Conservation (phyloP, 2,113 vertebrate genomes). For the Castor canadensis region DNA sequence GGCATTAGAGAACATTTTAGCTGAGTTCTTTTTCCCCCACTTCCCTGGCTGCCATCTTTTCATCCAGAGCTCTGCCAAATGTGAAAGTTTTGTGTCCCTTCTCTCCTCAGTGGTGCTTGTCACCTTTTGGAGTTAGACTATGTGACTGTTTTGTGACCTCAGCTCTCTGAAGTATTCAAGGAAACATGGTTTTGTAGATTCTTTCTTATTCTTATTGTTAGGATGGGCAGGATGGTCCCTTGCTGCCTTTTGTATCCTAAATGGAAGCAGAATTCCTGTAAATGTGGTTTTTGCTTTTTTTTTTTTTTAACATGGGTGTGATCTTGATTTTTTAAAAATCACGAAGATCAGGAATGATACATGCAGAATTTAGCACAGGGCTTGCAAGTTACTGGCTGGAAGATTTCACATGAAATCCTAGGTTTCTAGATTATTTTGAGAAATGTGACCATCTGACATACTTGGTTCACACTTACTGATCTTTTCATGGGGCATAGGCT, state of each 20-base stretch:
- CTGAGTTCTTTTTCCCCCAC: neutral
- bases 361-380: neutral
- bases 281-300: neutral
- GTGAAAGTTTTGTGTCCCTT: neutral
- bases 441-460: neutral
- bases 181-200: neutral
- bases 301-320: neutral
- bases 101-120: neutral
- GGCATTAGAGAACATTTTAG: neutral
- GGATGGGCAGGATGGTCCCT: neutral
- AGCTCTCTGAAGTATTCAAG: neutral
- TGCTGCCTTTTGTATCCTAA: neutral
- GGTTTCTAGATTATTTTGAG: conserved; percentile 5
- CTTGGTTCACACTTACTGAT: neutral
- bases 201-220: neutral
- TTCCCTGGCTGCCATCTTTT: neutral
- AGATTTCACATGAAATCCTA: neutral
- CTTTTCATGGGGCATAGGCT: neutral
- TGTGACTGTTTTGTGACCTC: neutral
- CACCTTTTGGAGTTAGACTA: neutral
- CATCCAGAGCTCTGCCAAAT: neutral
- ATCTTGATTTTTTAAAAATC: conserved; percentile 45
- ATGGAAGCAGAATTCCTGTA: neutral
- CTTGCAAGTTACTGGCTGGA: neutral
- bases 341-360: neutral